Evolutionary conservation across 2,888 invertebrate genomes (phyloP).

Genomic region (Anorthoa munda): DNA sequence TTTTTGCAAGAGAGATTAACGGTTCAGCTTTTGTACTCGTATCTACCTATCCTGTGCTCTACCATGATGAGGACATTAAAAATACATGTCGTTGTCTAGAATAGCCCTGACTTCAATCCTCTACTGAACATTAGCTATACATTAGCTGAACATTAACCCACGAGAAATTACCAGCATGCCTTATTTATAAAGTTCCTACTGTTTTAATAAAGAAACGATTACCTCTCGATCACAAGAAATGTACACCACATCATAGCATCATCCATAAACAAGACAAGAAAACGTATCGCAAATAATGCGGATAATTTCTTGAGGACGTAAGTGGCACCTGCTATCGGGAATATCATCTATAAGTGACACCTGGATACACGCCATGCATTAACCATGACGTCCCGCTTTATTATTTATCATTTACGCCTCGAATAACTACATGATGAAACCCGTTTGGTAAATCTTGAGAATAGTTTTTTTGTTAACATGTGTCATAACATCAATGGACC

Average conservation of each 20-base stretch:
- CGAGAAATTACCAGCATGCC: not conserved
- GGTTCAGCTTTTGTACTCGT: not conserved
- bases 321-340: conserved; percentile 29
- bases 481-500: not conserved
- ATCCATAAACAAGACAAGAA: conserved; percentile 10
- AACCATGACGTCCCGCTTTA: conserved; percentile 24
- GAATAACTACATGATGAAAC: conserved; percentile 4
- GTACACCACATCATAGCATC: not conserved
- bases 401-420: conserved; percentile 7
- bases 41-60: not conserved
- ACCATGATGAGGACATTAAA: not conserved
- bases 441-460: not conserved
- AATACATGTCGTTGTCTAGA: conserved; percentile 18
- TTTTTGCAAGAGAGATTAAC: not conserved
- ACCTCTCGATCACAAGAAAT: not conserved
- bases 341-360: conserved; percentile 30
- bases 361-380: conserved; percentile 25
- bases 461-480: not conserved
- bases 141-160: not conserved
- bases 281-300: conserved; percentile 17
- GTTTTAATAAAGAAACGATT: too few species aligned
- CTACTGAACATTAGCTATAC: too few species aligned
- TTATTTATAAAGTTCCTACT: not conserved
- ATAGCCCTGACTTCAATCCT: not conserved
- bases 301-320: conserved; percentile 25